Base-by-base conservation (phyloP, 1,140 invertebrate species). In the Drusus annulatus region DNA sequence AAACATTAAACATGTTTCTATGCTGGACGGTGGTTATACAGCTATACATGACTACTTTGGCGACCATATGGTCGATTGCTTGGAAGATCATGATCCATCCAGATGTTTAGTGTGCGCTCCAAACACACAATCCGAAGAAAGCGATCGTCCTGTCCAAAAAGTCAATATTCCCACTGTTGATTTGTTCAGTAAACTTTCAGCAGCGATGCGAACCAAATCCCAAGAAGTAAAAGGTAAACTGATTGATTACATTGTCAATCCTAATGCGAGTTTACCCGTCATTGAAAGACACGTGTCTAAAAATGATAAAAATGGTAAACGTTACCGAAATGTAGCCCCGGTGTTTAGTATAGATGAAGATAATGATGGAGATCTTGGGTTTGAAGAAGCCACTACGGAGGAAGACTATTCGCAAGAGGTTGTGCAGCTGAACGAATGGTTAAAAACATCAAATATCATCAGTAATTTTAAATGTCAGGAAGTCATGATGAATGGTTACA, bases 301-400 rank as follows among this genome's bases (percentile, higher is more conserved):
- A 82, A 91, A 90, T 83, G 97, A 98, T 85, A 93, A 93, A 84
- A 93, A 94, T 81, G 95, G 95, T n/a, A 96, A 96, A 91, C 92
- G 95, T 58, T 98, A 98, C 87, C 92, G 96, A 85, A 97, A 97
- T 87, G 94, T 96, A 78, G 95, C 95, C 0, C 96, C 97, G 28
- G 96, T 99, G 0, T 99, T 99, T 86, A 97, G 96, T 86, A 98
- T 99, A 85, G 96, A 97, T 85, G 97, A 98, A 86, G 96, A 98
- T 85, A 94, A 96, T 84, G 96, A 97, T 86, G 92, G 92, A 77
- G 86, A 87, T 23, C 84, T 90, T 4, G 87, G 87, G 25, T 87
- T 88, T 1, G 86, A 89, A 78, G 84, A 84, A 31, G 68, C 83
- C 31, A 84, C 81, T 76, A 86, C 87, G 71, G 80, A 84, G 51